Evolutionary conservation across 2,113 vertebrate species (phyloP).

Genomic region (Pipa parva): DNA sequence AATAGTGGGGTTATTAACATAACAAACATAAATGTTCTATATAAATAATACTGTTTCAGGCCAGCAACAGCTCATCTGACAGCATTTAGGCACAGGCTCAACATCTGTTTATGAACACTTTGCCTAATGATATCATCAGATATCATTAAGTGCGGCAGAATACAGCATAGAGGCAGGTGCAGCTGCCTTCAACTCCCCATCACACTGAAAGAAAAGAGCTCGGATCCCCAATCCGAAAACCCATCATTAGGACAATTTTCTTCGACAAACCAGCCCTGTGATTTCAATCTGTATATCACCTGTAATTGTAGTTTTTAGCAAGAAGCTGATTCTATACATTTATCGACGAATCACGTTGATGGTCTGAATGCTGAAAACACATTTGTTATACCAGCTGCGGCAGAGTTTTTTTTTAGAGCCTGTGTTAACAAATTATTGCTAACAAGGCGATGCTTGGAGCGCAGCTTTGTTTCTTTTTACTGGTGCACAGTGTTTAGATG

Average conservation of each 20-base stretch:
- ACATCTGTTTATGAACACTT: conserved; percentile 99
- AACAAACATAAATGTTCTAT: conserved; percentile 99
- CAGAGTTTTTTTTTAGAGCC: conserved; percentile 89
- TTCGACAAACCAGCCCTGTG: conserved; percentile 96
- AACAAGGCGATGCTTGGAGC: conserved; percentile 76
- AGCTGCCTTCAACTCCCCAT: conserved; percentile 91
- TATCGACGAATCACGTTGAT: conserved; percentile 86
- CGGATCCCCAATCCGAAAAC: conserved; percentile 85
- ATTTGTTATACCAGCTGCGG: conserved; percentile 93
- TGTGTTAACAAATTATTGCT: conserved; percentile 83
- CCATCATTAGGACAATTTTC: conserved; percentile 99
- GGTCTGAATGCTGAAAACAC: conserved; percentile 84
- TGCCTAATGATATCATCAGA: conserved; percentile 99
- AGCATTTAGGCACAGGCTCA: conserved; percentile 98
- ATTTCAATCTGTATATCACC: conserved; percentile 99
- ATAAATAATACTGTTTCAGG: conserved; percentile 99
- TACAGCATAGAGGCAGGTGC: conserved; percentile 92
- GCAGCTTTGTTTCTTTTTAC: conserved; percentile 86
- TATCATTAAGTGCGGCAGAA: conserved; percentile 99
- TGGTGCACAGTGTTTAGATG: conserved; percentile 88
- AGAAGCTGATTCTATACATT: conserved; percentile 99
- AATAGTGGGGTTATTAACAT: conserved; percentile 99
- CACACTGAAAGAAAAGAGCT: conserved; percentile 82
- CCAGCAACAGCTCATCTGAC: conserved; percentile 95
- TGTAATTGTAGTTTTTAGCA: conserved; percentile 99